Evolutionary conservation across 1,140 invertebrate species (phyloP).

Genomic region (Pectinophora gossypiella): DNA sequence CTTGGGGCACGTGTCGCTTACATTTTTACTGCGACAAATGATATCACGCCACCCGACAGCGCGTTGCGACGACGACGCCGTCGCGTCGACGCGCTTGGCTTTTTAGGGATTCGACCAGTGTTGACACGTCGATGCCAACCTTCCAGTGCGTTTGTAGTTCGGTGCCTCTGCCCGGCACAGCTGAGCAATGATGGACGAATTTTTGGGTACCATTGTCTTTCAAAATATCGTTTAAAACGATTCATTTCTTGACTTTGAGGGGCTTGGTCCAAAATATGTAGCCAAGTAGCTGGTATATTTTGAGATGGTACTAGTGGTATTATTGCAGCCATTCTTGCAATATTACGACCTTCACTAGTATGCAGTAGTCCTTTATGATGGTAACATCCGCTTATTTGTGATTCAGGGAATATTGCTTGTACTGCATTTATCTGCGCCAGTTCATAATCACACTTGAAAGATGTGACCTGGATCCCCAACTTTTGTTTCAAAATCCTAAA

Average conservation of each 20-base stretch:
- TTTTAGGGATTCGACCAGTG: background rate
- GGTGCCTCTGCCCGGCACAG: background rate
- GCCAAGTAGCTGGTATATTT: background rate
- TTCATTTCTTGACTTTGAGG: background rate
- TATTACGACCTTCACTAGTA: background rate
- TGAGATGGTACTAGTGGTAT: background rate
- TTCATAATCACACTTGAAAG: no score
- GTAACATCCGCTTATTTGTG: no score
- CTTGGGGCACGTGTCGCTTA: no score
- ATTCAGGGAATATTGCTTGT: no score
- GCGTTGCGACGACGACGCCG: conserved; percentile 6
- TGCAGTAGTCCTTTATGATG: no score
- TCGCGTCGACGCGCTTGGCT: background rate
- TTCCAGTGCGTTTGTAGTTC: background rate
- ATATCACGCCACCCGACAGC: no score
- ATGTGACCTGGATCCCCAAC: no score
- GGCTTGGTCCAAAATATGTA: background rate
- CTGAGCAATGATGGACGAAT: background rate
- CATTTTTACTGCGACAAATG: no score
- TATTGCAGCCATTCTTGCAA: background rate
- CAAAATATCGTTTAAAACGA: background rate
- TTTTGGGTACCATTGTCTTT: background rate
- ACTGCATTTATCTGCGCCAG: no score
- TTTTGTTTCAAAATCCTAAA: no score
- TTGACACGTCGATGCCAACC: background rate